A percentile compares a stretch with the other conserved stretches of the same genome.
phyloP scores from a whole-genome alignment of 2,113 vertebrate genomes.

The Passer montanus region DNA sequence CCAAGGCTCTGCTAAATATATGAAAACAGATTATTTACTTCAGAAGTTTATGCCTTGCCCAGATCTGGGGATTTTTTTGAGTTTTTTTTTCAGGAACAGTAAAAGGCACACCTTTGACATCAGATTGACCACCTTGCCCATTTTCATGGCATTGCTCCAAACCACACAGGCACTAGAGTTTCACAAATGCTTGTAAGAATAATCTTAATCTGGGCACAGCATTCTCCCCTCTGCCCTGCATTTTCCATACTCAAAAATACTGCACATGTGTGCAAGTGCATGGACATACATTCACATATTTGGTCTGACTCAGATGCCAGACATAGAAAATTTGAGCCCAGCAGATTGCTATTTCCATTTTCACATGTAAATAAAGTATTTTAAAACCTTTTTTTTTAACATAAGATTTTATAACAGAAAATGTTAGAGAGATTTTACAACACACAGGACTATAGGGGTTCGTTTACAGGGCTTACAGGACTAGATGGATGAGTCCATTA shows the following conservation, averaged over 20 bases:
- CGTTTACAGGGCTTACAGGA: not conserved
- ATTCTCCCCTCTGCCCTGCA: not conserved
- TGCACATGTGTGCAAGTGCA: not conserved
- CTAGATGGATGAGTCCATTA: not conserved
- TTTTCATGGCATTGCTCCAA: not conserved
- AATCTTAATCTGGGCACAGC: not conserved
- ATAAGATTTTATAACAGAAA: not conserved
- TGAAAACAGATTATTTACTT: not conserved
- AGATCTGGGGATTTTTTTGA: not conserved
- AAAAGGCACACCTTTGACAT: conserved; percentile 39
- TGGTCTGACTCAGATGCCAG: not conserved
- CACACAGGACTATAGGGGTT: not conserved
- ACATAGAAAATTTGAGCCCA: not conserved
- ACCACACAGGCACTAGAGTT: not conserved
- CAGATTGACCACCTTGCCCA: not conserved
- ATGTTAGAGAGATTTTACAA: not conserved
- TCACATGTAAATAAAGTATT: not conserved
- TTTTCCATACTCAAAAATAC: not conserved
- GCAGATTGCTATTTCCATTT: not conserved
- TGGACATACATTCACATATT: not conserved
- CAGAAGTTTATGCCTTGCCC: not conserved
- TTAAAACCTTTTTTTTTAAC: not conserved
- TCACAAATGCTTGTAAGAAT: conserved; percentile 1
- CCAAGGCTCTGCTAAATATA: not conserved
- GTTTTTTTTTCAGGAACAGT: not conserved